Base-by-base conservation (phyloP, 2,888 invertebrate species). In the Drosophila mulleri region DNA sequence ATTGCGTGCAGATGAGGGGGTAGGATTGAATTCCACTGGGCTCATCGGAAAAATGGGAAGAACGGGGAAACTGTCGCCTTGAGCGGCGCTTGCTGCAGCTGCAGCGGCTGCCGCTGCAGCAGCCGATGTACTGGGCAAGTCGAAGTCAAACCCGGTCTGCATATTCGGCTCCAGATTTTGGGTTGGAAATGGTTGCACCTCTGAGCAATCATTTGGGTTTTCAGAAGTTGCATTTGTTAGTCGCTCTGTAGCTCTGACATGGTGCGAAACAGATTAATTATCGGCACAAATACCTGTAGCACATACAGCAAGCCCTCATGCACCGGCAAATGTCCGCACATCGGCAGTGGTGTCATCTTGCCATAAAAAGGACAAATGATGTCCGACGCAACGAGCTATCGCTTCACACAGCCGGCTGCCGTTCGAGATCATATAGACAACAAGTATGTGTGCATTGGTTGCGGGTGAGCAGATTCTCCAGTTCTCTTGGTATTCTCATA, bases 311-410 rank as follows among this genome's bases (percentile, higher is more conserved):
- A 26, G 2, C 41, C 23, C 18, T 50, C 41, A 16, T 48, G 5
- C 2, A n/a, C 23, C 32, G 48, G 32, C 7, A 64, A n/a, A 14
- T 14, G 16, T 9, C 58, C 14, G 9, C 20, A 5, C 1, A 0
- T 4, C 16, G 39, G 4, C 23, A 58, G 7, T 11, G 2, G 2
- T 0, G 59, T 59, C 32, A 18, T n/a, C 0, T 4, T 0, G 1
- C 12, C 12, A 20, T 59, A 59, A 9, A 23, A 12, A 11, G 64
- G 47, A 23, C 64, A 64, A 11, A 14, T 12, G 7, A 59, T 20
- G 3, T 4, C 1, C 5, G 4, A 3, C 8, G 2, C 9, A 12
- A 14, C 26, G 12, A 9, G 0, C 3, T 47, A 47, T 29, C 39
- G 12, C 18, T 45, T 16, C 37, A 37, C 11, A 29, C 45, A 66